A percentile compares a stretch with the other conserved stretches of the same genome.
Conservation (phyloP, 2,888 invertebrate species). For the Bombylius discolor region DNA sequence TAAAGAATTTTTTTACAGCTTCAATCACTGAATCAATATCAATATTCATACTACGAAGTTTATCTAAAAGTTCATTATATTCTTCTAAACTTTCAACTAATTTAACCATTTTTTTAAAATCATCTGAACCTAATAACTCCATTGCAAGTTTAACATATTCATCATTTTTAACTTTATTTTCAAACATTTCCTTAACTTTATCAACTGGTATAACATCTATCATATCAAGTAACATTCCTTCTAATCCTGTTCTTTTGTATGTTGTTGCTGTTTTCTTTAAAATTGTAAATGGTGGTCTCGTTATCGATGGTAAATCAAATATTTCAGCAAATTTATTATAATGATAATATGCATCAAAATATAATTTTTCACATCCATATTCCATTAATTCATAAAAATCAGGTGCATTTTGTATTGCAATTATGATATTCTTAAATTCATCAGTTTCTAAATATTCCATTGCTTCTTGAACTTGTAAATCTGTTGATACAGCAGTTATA, state of each 20-base stretch:
- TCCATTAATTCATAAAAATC: conserved; percentile 7
- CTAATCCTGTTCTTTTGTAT: background rate
- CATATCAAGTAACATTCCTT: conserved; percentile 9
- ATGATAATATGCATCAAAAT: conserved; percentile 7
- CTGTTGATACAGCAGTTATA: conserved; percentile 6
- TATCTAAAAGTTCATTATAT: background rate
- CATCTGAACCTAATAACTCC: conserved; percentile 7
- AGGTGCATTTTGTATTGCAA: background rate
- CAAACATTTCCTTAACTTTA: background rate
- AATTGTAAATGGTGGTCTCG: background rate
- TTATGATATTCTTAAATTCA: conserved; percentile 7
- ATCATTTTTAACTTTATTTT: conserved; percentile 5
- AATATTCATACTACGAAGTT: conserved; percentile 4
- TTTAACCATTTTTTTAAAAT: conserved; percentile 8
- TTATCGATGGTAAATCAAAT: conserved; percentile 7
- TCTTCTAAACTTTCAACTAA: conserved; percentile 1
- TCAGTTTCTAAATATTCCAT: conserved; percentile 9
- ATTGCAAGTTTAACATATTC: conserved; percentile 7
- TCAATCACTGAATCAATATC: conserved; percentile 7
- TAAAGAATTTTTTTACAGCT: conserved; percentile 3
- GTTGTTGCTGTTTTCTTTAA: background rate
- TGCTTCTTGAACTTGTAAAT: conserved; percentile 10
- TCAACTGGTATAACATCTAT: conserved; percentile 6
- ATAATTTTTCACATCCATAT: conserved; percentile 5
- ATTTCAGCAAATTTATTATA: conserved; percentile 2